Evolutionary conservation across 2,888 invertebrate genomes (phyloP).

Genomic region (Drymonia ruficornis): DNA sequence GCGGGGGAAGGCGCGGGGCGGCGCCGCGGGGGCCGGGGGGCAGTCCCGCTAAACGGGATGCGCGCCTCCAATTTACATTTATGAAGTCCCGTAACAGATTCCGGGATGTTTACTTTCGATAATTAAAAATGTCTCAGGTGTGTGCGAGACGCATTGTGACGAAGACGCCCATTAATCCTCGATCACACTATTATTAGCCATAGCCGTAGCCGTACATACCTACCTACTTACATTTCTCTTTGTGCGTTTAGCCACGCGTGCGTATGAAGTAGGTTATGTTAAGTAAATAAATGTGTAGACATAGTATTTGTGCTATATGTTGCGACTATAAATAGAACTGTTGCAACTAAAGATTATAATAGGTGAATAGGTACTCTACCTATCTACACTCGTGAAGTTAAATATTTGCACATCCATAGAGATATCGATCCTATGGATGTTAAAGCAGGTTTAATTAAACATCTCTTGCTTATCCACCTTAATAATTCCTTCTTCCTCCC

Average conservation of each 20-base stretch:
- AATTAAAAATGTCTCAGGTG: conserved; percentile 81
- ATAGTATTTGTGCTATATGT: not conserved
- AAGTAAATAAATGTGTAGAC: not conserved
- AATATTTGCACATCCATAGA: too few species aligned
- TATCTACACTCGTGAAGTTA: too few species aligned
- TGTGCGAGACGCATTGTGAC: conserved; percentile 40
- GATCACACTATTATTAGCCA: conserved; percentile 5
- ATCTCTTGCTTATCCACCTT: too few species aligned
- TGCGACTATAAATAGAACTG: not conserved
- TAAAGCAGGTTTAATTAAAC: too few species aligned
- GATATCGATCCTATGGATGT: too few species aligned
- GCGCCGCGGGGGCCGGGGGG: conserved; percentile 32
- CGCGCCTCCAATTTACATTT: conserved; percentile 83
- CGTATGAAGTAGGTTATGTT: not conserved
- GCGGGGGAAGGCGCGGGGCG: conserved; percentile 33
- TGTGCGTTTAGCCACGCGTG: conserved; percentile 1
- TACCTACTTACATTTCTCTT: not conserved
- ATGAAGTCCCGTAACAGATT: conserved; percentile 82
- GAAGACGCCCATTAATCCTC: conserved; percentile 21
- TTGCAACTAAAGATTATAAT: too few species aligned
- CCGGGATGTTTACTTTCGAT: conserved; percentile 81
- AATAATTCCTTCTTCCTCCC: too few species aligned
- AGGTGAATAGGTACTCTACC: too few species aligned
- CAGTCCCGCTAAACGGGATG: conserved; percentile 73
- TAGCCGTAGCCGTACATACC: too few species aligned